Conservation (phyloP, 2,113 vertebrate genomes). For the Tychaedon coryphoeus region DNA sequence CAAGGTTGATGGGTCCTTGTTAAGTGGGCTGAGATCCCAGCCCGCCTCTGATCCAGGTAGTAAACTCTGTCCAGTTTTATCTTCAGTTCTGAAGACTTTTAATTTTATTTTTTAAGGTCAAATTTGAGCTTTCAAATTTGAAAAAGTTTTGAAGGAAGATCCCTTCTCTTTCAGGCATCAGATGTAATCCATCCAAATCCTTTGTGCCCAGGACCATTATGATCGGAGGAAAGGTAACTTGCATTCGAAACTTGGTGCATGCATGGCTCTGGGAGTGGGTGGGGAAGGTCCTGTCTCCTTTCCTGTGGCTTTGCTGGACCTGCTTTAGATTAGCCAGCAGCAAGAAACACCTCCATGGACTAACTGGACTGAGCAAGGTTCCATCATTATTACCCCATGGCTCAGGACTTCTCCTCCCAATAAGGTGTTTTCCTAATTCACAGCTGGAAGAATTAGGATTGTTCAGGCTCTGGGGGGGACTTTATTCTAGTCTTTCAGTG, state of each 20-base stretch:
- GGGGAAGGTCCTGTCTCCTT: not conserved
- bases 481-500: not conserved
- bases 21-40: not conserved
- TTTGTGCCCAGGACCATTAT: slow-evolving; percentile 87
- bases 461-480: not conserved
- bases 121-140: not conserved
- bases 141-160: not conserved
- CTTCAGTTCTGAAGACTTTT: not conserved
- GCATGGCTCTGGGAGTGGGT: rapidly evolving
- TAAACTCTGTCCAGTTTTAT: not conserved
- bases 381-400: not conserved
- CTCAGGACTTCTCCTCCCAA: not conserved
- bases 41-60: rapidly evolving
- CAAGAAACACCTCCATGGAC: not conserved
- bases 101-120: not conserved
- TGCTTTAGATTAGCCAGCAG: not conserved
- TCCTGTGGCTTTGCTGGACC: not conserved
- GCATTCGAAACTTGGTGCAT: rapidly evolving
- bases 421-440: not conserved
- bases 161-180: slow-evolving; percentile 79
- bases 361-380: not conserved
- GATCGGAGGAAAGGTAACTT: slow-evolving; percentile 85
- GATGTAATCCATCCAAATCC: slow-evolving; percentile 77
- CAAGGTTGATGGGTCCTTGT: not conserved
- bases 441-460: not conserved